Conservation (phyloP, 1,140 invertebrate species). For the Chironomus striatipennis region DNA sequence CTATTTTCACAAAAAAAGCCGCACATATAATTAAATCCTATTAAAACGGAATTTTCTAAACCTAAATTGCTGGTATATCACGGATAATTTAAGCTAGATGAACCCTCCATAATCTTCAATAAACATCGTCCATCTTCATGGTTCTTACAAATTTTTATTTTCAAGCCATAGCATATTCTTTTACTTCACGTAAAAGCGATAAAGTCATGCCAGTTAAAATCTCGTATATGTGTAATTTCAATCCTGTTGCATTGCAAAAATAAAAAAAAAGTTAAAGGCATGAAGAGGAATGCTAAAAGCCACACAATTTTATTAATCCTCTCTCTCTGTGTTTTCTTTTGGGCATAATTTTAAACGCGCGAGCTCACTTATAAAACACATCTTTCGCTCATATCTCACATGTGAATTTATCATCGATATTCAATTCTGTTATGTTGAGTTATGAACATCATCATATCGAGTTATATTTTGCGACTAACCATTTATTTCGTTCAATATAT, state of each 20-base stretch:
- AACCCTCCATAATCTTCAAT: too few species aligned
- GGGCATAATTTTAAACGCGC: constrained; percentile 11
- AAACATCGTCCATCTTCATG: too few species aligned
- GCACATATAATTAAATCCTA: too few species aligned
- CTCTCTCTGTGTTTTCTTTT: neutral
- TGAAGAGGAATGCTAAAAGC: neutral
- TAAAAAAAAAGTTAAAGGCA: too few species aligned
- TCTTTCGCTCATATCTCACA: neutral
- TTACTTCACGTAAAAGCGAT: neutral
- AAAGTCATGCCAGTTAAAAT: neutral
- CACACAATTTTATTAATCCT: neutral
- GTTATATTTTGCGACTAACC: constrained; percentile 11
- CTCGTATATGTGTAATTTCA: neutral
- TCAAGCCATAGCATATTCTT: too few species aligned
- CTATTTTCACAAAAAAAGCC: too few species aligned
- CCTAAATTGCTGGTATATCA: too few species aligned
- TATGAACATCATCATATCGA: neutral
- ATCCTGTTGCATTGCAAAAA: neutral
- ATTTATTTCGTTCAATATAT: neutral
- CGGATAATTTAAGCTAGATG: too few species aligned
- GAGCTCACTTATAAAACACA: neutral
- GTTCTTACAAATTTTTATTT: too few species aligned
- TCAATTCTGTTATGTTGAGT: constrained; percentile 1
- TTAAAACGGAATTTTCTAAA: too few species aligned
- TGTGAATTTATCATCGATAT: constrained; percentile 13